A percentile compares a stretch with the other conserved stretches of the same genome.
phyloP scores from a whole-genome alignment of 2,888 invertebrate species.

The Mylabris sibirica region DNA sequence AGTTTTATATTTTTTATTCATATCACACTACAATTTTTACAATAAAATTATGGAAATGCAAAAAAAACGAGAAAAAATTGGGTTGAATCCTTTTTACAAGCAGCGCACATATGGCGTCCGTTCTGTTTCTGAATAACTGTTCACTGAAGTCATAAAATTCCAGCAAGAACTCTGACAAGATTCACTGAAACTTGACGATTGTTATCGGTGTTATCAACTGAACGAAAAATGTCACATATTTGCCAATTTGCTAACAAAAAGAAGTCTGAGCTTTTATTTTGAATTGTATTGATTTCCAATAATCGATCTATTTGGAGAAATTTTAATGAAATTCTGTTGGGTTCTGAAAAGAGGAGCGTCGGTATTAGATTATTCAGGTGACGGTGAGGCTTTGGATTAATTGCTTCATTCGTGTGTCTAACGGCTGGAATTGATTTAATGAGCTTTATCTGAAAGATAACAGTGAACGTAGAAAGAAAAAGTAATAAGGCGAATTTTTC shows the following conservation, averaged over 20 bases:
- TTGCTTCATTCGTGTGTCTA: slow-evolving; percentile 17
- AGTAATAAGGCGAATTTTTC: slow-evolving; percentile 31
- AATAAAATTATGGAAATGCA: background rate
- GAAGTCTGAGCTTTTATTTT: background rate
- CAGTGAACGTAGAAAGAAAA: background rate
- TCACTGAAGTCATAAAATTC: slow-evolving; percentile 38
- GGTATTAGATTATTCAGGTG: slow-evolving; percentile 12
- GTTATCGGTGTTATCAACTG: background rate
- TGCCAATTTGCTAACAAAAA: too few species aligned
- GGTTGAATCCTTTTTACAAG: background rate
- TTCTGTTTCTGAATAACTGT: slow-evolving; percentile 32
- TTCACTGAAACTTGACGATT: slow-evolving; percentile 25
- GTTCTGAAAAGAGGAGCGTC: background rate
- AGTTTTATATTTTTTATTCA: background rate
- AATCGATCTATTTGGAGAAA: background rate
- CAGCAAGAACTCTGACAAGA: slow-evolving; percentile 34
- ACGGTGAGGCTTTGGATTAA: slow-evolving; percentile 21
- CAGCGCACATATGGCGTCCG: slow-evolving; percentile 25
- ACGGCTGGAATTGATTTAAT: slow-evolving; percentile 27
- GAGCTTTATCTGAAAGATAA: slow-evolving; percentile 25
- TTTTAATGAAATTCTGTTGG: background rate
- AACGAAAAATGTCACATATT: background rate
- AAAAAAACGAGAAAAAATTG: background rate
- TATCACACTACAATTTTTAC: background rate
- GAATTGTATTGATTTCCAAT: background rate